Percentiles rank a stretch among this genome's conserved stretches.
Evolutionary conservation across 2,888 invertebrate species (phyloP).

Genomic region (Hydropsyche betteni): DNA sequence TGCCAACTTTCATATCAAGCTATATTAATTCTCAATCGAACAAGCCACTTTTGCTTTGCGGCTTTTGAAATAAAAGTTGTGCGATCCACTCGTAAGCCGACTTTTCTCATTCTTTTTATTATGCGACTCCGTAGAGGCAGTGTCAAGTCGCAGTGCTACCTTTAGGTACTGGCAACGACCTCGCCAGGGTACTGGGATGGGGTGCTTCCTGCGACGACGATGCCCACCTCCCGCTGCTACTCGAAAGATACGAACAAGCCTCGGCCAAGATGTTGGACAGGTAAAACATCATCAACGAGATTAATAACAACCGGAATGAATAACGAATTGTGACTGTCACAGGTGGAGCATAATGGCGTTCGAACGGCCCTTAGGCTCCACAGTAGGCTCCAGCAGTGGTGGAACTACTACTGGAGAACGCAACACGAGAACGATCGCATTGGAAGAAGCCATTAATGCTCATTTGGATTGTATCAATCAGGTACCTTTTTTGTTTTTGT

Average conservation of each 20-base stretch:
- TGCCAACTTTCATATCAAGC: neutral
- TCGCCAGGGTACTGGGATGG: slow-evolving; percentile 96
- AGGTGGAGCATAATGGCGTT: slow-evolving; percentile 97
- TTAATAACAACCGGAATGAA: too few relatives aligned
- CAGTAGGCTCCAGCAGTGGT: slow-evolving; percentile 43
- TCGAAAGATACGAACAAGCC: slow-evolving; percentile 96
- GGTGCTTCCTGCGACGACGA: slow-evolving; percentile 96
- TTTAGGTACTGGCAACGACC: slow-evolving; percentile 95
- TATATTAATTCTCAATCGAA: neutral
- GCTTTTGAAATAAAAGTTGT: neutral
- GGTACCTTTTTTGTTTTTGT: slow-evolving; percentile 13
- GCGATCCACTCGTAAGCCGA: neutral
- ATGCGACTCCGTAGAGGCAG: slow-evolving; percentile 72
- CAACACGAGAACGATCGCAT: neutral
- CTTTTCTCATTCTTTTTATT: slow-evolving; percentile 17
- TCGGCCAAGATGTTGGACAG: slow-evolving; percentile 97
- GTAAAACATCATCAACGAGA: slow-evolving; percentile 56
- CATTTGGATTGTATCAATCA: slow-evolving; percentile 48
- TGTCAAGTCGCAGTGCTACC: slow-evolving; percentile 96
- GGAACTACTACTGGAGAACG: slow-evolving; percentile 21
- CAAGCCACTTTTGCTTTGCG: neutral
- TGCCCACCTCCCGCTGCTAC: slow-evolving; percentile 87
- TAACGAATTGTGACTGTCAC: slow-evolving; percentile 45
- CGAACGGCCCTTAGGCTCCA: slow-evolving; percentile 73
- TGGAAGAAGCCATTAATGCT: slow-evolving; percentile 47